Base-by-base conservation (phyloP, 2,797 vertebrate genomes). In the Arrhamphus sclerolepis region DNA sequence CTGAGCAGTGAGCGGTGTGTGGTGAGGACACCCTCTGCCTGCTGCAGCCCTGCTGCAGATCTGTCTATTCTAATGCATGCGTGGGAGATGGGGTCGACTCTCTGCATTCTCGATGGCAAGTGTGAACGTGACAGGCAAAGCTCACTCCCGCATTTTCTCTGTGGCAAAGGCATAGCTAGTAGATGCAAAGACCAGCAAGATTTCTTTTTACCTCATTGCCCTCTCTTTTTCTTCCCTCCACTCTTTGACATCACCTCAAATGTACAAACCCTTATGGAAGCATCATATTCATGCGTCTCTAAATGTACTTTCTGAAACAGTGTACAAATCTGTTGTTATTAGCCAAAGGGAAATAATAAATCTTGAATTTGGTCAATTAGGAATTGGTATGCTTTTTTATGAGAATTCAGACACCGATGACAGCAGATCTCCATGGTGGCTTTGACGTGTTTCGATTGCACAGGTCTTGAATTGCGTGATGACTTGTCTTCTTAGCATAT, bases 21-120 rank as follows among this genome's bases (percentile, higher is more conserved):
- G 59, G 79, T 78, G 80, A 86, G 75, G 83, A 85, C 84, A 82
- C 87, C 85, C 84, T 87, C 87, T 77, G 81, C 84, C 83, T 84
- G 74, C 85, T 87, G 84, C 85, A 84, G 85, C 81, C 55, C 68
- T 59, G 68, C 79, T 87, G 86, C 79, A 74, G 72, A 72, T 82
- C 75, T 84, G 78, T 87, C 87, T 87, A 86, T 87, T 86, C 81
- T 89, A 83, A 82, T 86, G 83, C 81, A 79, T 87, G 89, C 79
- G 87, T 90, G 89, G 89, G 89, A 89, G 87, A 88, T 22, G 17
- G 82, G 86, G 80, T 87, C 65, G 80, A 78, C 83, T 74, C 77
- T 70, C 56, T 7, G 68, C 80, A 72, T 76, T 89, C 16, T 29
- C 29, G n/a, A 64, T 82, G 77, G 78, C 76, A 72, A 80, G 66